Percentiles rank a stretch among this genome's conserved stretches.
phyloP scores from a whole-genome alignment of 2,797 vertebrate genomes.

The Craterocephalus amniculus region DNA sequence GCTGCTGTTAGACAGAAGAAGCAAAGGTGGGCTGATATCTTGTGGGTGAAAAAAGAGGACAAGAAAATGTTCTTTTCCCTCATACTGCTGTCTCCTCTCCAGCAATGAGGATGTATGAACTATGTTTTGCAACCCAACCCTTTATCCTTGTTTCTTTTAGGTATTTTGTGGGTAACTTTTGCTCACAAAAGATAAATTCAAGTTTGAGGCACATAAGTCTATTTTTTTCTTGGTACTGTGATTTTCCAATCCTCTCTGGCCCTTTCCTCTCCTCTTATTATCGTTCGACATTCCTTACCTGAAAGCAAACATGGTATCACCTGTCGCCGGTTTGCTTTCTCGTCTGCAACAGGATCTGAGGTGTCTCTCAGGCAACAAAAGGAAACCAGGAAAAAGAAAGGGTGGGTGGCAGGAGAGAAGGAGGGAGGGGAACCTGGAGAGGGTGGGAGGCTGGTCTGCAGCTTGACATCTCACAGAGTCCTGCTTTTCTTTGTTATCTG shows the following conservation, averaged over 20 bases:
- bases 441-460: conserved; percentile 37
- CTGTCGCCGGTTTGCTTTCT: conserved; percentile 58
- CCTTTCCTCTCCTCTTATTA: conserved; percentile 38
- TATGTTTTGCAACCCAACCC: background rate
- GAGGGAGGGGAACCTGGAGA: conserved; percentile 31
- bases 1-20: no score
- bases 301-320: conserved; percentile 54
- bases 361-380: conserved; percentile 77
- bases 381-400: conserved; percentile 29
- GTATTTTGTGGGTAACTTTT: background rate
- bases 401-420: conserved; percentile 8
- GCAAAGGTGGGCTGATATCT: no score
- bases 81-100: no score
- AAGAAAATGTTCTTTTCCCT: no score
- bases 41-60: no score
- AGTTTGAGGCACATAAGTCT: no score
- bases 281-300: conserved; percentile 68
- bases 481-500: conserved; percentile 71
- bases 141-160: background rate
- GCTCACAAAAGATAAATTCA: no score
- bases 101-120: background rate
- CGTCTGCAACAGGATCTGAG: conserved; percentile 75
- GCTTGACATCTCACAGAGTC: conserved; percentile 64
- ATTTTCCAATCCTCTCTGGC: conserved; percentile 12
- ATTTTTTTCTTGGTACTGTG: conserved; percentile 19